Conservation (phyloP, 2,797 vertebrate genomes). For the Enteromius unitaeniatus region DNA sequence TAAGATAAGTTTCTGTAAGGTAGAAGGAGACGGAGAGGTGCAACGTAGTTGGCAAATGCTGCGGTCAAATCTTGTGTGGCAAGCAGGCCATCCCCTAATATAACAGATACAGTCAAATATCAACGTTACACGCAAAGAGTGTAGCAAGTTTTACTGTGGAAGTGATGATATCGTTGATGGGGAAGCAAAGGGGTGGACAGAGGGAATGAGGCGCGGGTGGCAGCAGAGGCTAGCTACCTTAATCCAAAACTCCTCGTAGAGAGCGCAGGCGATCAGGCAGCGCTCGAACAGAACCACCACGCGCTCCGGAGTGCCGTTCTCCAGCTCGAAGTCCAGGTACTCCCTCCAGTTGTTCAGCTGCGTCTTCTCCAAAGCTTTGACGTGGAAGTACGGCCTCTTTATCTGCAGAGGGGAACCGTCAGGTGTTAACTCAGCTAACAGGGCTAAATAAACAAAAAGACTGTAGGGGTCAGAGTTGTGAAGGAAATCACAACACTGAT, state of each 20-base stretch:
- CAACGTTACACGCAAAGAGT: slow-evolving; percentile 98
- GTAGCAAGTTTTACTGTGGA: slow-evolving; percentile 95
- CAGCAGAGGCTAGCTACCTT: slow-evolving; percentile 85
- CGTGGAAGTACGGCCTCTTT: slow-evolving; percentile 98
- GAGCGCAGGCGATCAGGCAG: slow-evolving; percentile 98
- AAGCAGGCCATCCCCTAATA: slow-evolving; percentile 99
- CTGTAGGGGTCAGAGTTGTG: no score
- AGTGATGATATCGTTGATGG: slow-evolving; percentile 89
- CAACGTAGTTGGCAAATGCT: slow-evolving; percentile 99
- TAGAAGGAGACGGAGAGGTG: slow-evolving; percentile 99
- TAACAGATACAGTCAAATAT: slow-evolving; percentile 99
- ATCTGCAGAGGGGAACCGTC: slow-evolving; percentile 76
- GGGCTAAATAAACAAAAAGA: no score
- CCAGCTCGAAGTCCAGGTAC: slow-evolving; percentile 99
- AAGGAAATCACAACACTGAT: no score
- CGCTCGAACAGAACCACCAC: slow-evolving; percentile 98
- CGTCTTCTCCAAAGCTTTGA: slow-evolving; percentile 97
- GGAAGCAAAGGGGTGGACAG: slow-evolving; percentile 77
- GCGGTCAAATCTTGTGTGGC: slow-evolving; percentile 99
- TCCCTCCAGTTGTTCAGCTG: slow-evolving; percentile 99
- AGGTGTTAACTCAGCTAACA: background rate
- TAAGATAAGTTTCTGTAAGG: slow-evolving; percentile 99
- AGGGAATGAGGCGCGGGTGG: slow-evolving; percentile 68
- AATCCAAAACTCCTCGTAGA: slow-evolving; percentile 99
- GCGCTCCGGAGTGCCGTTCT: slow-evolving; percentile 95